These are phyloP conservation scores for Neostethus bicornis DNA, from an alignment of 2,797 vertebrate genomes.

Conservation along the genomic window DNA sequence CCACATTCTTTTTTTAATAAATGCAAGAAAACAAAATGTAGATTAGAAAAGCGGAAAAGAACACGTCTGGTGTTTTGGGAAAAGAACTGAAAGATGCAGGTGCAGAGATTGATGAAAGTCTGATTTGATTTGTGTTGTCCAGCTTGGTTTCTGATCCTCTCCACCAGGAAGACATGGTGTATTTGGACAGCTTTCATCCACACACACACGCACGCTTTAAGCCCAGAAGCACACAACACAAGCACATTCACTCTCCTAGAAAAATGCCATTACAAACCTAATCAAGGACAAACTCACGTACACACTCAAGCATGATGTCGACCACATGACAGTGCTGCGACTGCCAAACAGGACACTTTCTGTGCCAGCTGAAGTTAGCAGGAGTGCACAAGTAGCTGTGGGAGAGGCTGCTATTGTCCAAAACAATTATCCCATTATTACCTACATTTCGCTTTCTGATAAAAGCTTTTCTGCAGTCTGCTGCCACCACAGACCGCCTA, in stretches of 20 bases:
- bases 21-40: conserved; percentile 23
- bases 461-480: conserved; percentile 54
- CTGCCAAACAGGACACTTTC: conserved; percentile 27
- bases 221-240: conserved; percentile 19
- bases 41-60: conserved; percentile 15
- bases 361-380: conserved; percentile 37
- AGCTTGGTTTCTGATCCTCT: conserved; percentile 26
- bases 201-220: conserved; percentile 19
- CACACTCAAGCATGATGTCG: background rate
- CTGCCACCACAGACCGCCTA: conserved; percentile 54
- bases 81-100: conserved; percentile 41
- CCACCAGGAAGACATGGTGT: conserved; percentile 38
- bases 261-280: conserved; percentile 19
- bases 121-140: conserved; percentile 41
- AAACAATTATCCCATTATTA: conserved; percentile 72
- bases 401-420: conserved; percentile 48
- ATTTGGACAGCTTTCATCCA: conserved; percentile 28
- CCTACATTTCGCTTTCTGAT: conserved; percentile 49
- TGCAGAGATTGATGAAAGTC: conserved; percentile 50
- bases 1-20: conserved; percentile 17
- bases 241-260: conserved; percentile 13
- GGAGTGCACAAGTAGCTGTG: conserved; percentile 34
- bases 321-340: conserved; percentile 3
- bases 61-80: conserved; percentile 22
- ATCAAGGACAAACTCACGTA: background rate